phyloP scores from a whole-genome alignment of 2,113 vertebrate genomes.

The Mesoclemmys tuberculata region DNA sequence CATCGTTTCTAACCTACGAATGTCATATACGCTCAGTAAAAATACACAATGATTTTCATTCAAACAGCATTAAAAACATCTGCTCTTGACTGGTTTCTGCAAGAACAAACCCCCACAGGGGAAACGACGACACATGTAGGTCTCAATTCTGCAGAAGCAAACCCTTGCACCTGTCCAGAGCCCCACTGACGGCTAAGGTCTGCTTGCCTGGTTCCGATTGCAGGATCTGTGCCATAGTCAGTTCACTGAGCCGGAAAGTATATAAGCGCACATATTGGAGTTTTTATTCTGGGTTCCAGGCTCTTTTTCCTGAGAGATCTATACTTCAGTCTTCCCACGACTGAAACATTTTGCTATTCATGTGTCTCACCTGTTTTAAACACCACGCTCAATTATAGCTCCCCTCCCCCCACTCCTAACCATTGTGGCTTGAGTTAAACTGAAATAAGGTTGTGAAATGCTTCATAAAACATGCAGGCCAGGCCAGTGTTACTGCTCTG shows the following conservation, averaged over 20 bases:
- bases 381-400: neutral
- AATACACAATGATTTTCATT: fast-evolving
- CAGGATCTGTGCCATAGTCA: neutral
- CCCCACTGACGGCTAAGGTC: neutral
- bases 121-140: neutral
- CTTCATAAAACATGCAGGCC: neutral
- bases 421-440: neutral
- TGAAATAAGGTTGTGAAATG: neutral
- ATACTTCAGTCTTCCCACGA: neutral
- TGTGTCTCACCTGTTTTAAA: neutral
- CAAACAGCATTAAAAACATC: neutral
- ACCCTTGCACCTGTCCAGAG: neutral
- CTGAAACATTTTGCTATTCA: fast-evolving
- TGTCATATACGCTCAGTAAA: neutral
- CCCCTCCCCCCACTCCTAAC: neutral
- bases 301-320: neutral
- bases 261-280: neutral
- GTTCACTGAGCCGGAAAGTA: neutral
- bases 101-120: neutral
- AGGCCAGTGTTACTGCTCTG: neutral
- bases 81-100: neutral
- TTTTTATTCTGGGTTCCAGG: neutral
- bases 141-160: neutral
- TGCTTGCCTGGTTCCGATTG: neutral
- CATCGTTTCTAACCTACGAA: neutral